Base-by-base conservation (phyloP, 1,140 invertebrate genomes). In the Streblospio benedicti region DNA sequence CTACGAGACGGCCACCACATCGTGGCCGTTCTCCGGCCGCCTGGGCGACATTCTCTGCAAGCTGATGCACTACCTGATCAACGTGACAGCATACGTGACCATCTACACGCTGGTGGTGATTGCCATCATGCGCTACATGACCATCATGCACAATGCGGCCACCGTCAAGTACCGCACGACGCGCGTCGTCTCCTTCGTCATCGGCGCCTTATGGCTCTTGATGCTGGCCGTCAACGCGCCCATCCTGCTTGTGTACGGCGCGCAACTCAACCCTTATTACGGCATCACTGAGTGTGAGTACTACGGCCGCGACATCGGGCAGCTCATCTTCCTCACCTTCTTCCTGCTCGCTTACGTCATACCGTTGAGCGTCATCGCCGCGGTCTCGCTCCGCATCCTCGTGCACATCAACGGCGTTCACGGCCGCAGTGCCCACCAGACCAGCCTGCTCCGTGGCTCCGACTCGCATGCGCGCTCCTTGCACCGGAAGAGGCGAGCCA, bases 21-120 rank as follows among this genome's bases (percentile, higher is more conserved):
- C 38, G 12, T 57, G 57, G 57, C 47, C 25, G 23, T 59, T 59
- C n/a, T n/a, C n/a, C n/a, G n/a, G n/a, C n/a, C n/a, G n/a, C n/a
- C n/a, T n/a, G n/a, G 57, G 57, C 1, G 31, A 44, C 2, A 30
- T 51, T 6, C 32, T 30, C 27, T 59, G 57, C 45, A 59, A 59
- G 27, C 30, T 59, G 25, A 53, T 59, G 44, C 57, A 59, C 47
- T 59, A 52, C 45, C 43, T 61, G 12, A 35, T 56, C 14, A 71
- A 75, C 62, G 90, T 93, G 2, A 92, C 89, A 3, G 90, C 89
- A 1, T 91, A 90, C 66, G 89, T 89, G 4, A 90, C 87, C 56
- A 90, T 93, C 18, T 93, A 91, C 74, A 93, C 90, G 0, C 76
- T 94, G 27, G 90, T 94, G 0, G 81, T 94, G 44, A 93, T 95